phyloP scores from a whole-genome alignment of 2,113 vertebrate genomes.

The Callaeas wilsoni region DNA sequence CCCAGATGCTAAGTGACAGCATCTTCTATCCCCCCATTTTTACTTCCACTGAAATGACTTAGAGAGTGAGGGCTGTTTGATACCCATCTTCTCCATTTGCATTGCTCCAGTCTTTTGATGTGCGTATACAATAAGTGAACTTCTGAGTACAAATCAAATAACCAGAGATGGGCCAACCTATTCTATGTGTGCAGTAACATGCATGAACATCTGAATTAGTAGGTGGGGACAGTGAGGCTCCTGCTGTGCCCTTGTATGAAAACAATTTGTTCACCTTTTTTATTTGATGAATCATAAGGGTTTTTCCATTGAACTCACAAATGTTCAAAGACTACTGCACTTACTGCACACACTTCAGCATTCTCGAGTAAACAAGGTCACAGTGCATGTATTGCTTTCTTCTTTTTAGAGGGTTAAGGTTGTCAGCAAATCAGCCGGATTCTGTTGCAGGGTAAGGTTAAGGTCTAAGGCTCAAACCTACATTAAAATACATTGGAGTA shows the following conservation, averaged over 20 bases:
- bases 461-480: not conserved
- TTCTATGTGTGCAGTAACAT: not conserved
- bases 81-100: not conserved
- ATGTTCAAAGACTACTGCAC: not conserved
- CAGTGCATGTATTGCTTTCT: fast-evolving
- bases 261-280: not conserved
- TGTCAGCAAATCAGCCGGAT: not conserved
- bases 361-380: not conserved
- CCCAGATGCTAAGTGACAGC: not conserved
- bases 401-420: not conserved
- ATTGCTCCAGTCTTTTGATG: not conserved
- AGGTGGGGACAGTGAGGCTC: not conserved
- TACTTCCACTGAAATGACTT: not conserved
- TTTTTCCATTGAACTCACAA: not conserved
- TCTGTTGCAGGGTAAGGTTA: not conserved
- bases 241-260: not conserved
- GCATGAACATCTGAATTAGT: not conserved
- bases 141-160: not conserved
- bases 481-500: not conserved
- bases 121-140: not conserved
- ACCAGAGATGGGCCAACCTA: not conserved
- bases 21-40: not conserved
- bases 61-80: not conserved
- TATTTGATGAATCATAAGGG: not conserved
- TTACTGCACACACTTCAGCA: not conserved